phyloP scores from a whole-genome alignment of 2,113 vertebrate species.

The Caloenas nicobarica region DNA sequence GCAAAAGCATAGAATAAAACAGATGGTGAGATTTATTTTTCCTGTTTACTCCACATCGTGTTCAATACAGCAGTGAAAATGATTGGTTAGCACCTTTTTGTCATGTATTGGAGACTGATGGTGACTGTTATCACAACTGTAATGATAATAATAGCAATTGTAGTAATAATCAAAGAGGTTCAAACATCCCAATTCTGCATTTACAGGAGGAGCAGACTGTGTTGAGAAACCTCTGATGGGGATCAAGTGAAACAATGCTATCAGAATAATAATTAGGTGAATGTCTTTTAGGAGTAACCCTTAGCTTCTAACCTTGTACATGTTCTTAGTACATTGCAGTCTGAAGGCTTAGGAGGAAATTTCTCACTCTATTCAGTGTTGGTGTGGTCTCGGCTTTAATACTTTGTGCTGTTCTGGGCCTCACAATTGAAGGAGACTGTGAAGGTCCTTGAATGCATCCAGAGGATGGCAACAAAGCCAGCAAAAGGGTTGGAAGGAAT shows the following conservation, averaged over 20 bases:
- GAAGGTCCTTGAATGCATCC: too few species aligned
- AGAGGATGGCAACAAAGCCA: too few species aligned
- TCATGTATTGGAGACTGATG: background rate
- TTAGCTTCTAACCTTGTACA: background rate
- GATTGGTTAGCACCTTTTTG: slow-evolving; percentile 23
- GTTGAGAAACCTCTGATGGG: background rate
- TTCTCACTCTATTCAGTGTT: background rate
- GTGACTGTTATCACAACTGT: background rate
- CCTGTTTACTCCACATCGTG: slow-evolving; percentile 3
- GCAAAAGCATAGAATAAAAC: background rate
- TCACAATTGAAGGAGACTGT: too few species aligned
- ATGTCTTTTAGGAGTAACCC: background rate
- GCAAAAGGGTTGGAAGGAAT: too few species aligned
- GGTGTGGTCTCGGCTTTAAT: too few species aligned
- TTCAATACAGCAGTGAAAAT: slow-evolving; percentile 45
- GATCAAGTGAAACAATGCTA: rapidly evolving
- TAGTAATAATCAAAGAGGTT: background rate
- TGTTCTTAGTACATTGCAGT: background rate
- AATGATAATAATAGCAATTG: background rate
- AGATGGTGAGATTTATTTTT: slow-evolving; percentile 37
- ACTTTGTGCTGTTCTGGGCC: too few species aligned
- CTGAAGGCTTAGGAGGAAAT: background rate
- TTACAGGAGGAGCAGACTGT: background rate
- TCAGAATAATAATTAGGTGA: background rate
- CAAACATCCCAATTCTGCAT: background rate